These are phyloP conservation scores for Cordylochernes scorpioides DNA, from an alignment of 2,888 invertebrate genomes.

Conservation along the genomic window DNA sequence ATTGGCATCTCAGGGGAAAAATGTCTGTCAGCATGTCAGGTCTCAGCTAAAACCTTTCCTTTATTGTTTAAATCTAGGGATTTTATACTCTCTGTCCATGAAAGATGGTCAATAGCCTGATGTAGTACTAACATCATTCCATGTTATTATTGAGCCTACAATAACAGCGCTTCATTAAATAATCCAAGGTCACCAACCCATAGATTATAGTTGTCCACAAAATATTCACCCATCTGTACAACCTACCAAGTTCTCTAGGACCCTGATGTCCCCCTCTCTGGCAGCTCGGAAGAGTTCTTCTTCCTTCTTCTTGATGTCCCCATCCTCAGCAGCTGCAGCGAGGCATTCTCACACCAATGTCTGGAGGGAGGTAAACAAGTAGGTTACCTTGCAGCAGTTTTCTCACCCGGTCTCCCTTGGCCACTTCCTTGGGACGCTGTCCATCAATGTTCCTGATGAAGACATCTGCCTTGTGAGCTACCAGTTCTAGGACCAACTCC, in stretches of 20 bases:
- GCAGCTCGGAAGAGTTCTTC: slow-evolving; percentile 32
- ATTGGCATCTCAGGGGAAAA: too few species aligned
- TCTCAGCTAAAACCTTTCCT: too few species aligned
- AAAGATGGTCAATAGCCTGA: too few species aligned
- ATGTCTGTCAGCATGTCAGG: too few species aligned
- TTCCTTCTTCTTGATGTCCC: slow-evolving; percentile 30
- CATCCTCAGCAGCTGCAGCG: slow-evolving; percentile 26
- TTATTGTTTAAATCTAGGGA: too few species aligned
- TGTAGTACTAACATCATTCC: too few species aligned
- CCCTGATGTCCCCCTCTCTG: slow-evolving; percentile 31
- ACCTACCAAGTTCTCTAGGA: slow-evolving; percentile 31
- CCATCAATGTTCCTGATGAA: slow-evolving; percentile 37
- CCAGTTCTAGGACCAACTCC: slow-evolving; percentile 34
- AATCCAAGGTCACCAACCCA: too few species aligned
- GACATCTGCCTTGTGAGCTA: slow-evolving; percentile 35
- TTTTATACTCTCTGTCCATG: too few species aligned
- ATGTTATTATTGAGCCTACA: too few species aligned
- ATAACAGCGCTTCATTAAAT: too few species aligned
- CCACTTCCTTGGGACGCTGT: slow-evolving; percentile 30
- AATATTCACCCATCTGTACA: too few species aligned
- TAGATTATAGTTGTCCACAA: too few species aligned
- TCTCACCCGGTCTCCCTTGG: slow-evolving; percentile 30
- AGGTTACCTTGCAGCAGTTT: slow-evolving; percentile 27
- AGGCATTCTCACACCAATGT: background rate
- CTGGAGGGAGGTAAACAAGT: background rate